phyloP scores from a whole-genome alignment of 2,797 vertebrate species.

The Leptoclinus maculatus region DNA sequence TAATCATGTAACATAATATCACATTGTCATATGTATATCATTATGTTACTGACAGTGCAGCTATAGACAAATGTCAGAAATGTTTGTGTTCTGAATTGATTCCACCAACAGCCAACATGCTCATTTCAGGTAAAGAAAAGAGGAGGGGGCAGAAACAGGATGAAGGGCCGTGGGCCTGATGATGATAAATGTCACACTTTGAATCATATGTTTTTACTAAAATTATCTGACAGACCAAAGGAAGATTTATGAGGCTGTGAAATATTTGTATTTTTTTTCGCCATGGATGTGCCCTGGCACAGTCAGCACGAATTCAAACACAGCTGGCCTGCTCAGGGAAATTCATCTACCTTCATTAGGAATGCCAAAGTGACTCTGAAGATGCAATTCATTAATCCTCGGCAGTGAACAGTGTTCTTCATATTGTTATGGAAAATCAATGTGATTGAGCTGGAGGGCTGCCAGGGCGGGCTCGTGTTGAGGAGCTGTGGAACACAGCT shows the following conservation, averaged over 20 bases:
- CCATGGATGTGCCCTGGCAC: slow-evolving; percentile 71
- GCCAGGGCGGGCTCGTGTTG: slow-evolving; percentile 72
- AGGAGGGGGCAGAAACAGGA: slow-evolving; percentile 43
- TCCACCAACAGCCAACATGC: slow-evolving; percentile 56
- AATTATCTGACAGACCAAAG: slow-evolving; percentile 81
- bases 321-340: slow-evolving; percentile 78
- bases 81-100: slow-evolving; percentile 57
- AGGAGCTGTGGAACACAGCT: slow-evolving; percentile 66
- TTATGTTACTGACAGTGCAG: slow-evolving; percentile 26
- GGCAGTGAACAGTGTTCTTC: slow-evolving; percentile 84
- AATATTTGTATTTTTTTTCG: slow-evolving; percentile 67
- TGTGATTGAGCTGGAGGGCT: slow-evolving; percentile 83
- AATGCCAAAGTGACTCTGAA: slow-evolving; percentile 87
- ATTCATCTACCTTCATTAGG: slow-evolving; percentile 85
- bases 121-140: slow-evolving; percentile 53
- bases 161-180: slow-evolving; percentile 62
- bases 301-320: slow-evolving; percentile 81
- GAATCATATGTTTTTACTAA: slow-evolving; percentile 84
- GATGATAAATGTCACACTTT: slow-evolving; percentile 84
- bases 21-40: slow-evolving; percentile 16
- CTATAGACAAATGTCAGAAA: slow-evolving; percentile 49
- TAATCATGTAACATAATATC: slow-evolving; percentile 16
- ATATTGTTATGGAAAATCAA: slow-evolving; percentile 89
- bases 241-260: slow-evolving; percentile 79
- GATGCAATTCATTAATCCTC: slow-evolving; percentile 86